phyloP scores from a whole-genome alignment of 2,888 invertebrate genomes.

The Lepidocyrtinus sp. region DNA sequence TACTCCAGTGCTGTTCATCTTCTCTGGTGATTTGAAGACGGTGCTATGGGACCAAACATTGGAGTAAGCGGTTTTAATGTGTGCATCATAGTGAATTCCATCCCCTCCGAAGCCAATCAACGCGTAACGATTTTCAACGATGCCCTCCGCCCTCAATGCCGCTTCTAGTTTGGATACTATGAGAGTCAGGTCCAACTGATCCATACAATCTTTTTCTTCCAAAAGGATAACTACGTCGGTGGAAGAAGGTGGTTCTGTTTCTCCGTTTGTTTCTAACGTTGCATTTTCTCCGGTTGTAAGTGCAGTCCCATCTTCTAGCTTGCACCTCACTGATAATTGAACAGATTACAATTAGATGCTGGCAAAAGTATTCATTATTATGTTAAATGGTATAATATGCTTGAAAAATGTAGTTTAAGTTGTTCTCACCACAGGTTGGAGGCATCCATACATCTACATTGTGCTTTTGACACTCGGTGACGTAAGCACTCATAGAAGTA shows the following conservation, averaged over 20 bases:
- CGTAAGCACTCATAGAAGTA: constrained; percentile 73
- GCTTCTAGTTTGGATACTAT: constrained; percentile 68
- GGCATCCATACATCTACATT: constrained; percentile 73
- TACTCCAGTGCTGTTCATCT: constrained; percentile 65
- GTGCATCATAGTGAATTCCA: constrained; percentile 71
- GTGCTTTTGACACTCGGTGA: constrained; percentile 72
- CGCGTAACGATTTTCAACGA: constrained; percentile 73
- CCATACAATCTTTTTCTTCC: constrained; percentile 72
- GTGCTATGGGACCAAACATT: constrained; percentile 71
- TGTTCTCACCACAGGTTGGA: constrained; percentile 73
- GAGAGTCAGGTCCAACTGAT: constrained; percentile 62
- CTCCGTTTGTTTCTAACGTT: constrained; percentile 65
- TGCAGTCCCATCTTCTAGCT: constrained; percentile 70
- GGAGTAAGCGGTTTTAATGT: constrained; percentile 72
- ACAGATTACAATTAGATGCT: constrained; percentile 1
- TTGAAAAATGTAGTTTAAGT: too few relatives aligned
- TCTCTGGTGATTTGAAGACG: constrained; percentile 63
- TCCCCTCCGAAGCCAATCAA: constrained; percentile 73
- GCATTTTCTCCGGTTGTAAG: constrained; percentile 71
- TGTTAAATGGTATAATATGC: too few relatives aligned
- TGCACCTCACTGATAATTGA: constrained; percentile 71
- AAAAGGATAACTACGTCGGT: constrained; percentile 75
- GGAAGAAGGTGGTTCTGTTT: constrained; percentile 71
- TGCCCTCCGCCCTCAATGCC: constrained; percentile 70
- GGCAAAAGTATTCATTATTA: too few relatives aligned